Conservation (phyloP, 2,888 invertebrate species). For the Thera obeliscata region DNA sequence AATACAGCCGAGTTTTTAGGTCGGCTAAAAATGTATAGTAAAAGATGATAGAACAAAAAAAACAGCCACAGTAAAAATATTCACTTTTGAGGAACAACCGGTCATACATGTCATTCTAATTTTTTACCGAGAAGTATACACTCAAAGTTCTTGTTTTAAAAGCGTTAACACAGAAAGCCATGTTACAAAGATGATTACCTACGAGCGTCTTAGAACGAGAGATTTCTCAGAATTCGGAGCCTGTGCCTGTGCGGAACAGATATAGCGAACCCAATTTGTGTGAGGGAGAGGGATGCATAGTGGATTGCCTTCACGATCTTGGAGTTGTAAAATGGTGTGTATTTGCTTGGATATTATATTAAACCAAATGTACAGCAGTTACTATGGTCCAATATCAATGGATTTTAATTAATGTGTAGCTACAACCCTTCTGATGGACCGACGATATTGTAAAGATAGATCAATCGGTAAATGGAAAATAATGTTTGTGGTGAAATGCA, state of each 20-base stretch:
- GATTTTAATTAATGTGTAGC: neutral
- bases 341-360: constrained; percentile 18
- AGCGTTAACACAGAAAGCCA: constrained; percentile 58
- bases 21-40: too few species aligned
- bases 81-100: neutral
- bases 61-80: neutral
- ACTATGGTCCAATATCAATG: neutral
- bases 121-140: constrained; percentile 1
- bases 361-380: neutral
- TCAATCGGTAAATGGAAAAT: too few species aligned
- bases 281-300: constrained; percentile 54
- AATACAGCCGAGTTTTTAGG: too few species aligned
- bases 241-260: constrained; percentile 51
- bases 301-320: constrained; percentile 69
- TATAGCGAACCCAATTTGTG: constrained; percentile 36
- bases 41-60: too few species aligned
- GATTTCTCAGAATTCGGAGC: constrained; percentile 72
- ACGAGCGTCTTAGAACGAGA: constrained; percentile 45
- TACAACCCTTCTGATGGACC: too few species aligned
- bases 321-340: constrained; percentile 6
- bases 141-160: constrained; percentile 22
- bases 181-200: constrained; percentile 60
- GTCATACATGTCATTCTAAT: neutral
- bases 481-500: too few species aligned
- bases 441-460: too few species aligned